These are phyloP conservation scores for Nothobranchius kuhntae DNA, from an alignment of 2,113 vertebrate genomes.

Conservation along the genomic window DNA sequence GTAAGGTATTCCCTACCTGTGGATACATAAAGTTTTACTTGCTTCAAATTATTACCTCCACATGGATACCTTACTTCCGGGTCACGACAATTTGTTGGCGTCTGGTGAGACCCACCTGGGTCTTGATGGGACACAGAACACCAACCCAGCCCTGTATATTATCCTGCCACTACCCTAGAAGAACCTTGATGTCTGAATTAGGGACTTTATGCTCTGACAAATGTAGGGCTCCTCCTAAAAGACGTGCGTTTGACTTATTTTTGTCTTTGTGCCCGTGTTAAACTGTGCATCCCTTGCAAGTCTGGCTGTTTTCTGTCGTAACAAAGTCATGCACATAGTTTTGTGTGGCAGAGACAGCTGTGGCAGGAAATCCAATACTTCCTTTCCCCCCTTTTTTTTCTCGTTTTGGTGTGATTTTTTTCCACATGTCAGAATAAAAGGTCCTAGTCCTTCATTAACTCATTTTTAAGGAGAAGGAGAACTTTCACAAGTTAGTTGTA, in stretches of 20 bases:
- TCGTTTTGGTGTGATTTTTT: conserved; percentile 28
- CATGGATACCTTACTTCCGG: no score
- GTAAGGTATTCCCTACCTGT: no score
- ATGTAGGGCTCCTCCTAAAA: neutral
- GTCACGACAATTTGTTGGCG: no score
- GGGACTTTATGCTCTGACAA: neutral
- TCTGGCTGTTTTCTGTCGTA: conserved; percentile 57
- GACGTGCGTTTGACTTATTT: neutral
- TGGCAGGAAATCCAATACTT: conserved; percentile 58
- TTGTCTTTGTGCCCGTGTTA: conserved; percentile 15
- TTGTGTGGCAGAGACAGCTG: conserved; percentile 17
- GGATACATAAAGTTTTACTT: no score
- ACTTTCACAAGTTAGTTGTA: conserved; percentile 40
- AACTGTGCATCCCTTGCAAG: conserved; percentile 31
- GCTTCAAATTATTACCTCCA: no score
- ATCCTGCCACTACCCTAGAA: conserved; percentile 51
- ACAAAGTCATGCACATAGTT: conserved; percentile 47
- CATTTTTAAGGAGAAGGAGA: conserved; percentile 12
- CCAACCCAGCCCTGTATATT: conserved; percentile 31
- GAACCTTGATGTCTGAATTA: neutral
- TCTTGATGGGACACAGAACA: conserved; percentile 32
- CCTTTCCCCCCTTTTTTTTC: conserved; percentile 11
- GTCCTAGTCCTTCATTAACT: conserved; percentile 2
- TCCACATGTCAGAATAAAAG: conserved; percentile 16
- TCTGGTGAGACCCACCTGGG: no score